Conservation (phyloP, 2,797 vertebrate species). For the Oreochromis grahami region DNA sequence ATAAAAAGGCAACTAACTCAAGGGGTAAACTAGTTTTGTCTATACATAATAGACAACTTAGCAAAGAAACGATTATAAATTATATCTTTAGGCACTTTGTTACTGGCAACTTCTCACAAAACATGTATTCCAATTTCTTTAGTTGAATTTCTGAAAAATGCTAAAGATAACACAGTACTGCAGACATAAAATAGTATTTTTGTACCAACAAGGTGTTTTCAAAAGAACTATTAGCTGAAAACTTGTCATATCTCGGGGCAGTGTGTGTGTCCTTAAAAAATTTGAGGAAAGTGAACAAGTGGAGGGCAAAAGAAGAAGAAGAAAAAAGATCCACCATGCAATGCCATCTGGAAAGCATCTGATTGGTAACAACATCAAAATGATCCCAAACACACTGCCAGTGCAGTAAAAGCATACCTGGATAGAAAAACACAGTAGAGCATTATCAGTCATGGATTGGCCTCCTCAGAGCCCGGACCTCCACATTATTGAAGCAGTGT, state of each 20-base stretch:
- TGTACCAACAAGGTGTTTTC: not conserved
- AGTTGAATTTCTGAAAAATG: not conserved
- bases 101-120: not conserved
- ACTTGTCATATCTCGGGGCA: not conserved
- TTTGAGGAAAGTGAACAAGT: not conserved
- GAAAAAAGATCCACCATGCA: not conserved
- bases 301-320: not conserved
- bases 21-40: not conserved
- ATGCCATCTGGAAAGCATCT: not conserved
- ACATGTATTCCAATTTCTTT: not conserved
- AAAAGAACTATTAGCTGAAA: not conserved
- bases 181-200: not conserved
- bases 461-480: not conserved
- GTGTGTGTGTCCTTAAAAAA: not conserved
- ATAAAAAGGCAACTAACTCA: not conserved
- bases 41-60: not conserved
- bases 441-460: not conserved
- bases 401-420: not conserved
- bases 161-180: not conserved
- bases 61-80: not conserved
- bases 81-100: not conserved
- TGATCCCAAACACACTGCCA: not conserved
- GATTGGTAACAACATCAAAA: not conserved
- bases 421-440: not conserved
- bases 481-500: not conserved